Conservation (phyloP, 1,140 invertebrate species). For the Yoshiicerus persimilis region DNA sequence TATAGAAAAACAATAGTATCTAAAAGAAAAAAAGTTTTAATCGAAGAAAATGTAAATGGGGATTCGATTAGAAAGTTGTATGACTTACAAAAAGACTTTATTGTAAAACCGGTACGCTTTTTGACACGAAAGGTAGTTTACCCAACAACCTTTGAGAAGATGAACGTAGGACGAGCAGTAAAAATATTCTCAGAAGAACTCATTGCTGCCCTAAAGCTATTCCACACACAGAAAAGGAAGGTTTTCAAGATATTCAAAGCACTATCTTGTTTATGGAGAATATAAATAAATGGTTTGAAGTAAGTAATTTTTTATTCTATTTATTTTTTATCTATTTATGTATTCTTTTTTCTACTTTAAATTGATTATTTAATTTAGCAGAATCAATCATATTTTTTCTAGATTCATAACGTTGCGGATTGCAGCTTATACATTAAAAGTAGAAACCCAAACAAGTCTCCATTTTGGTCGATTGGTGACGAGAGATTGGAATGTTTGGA, state of each 20-base stretch:
- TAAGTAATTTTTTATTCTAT: background rate
- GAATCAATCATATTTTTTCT: no score
- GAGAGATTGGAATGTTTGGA: background rate
- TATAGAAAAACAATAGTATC: background rate
- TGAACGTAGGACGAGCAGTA: background rate
- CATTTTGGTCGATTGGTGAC: background rate
- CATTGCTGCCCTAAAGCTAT: background rate
- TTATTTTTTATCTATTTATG: background rate
- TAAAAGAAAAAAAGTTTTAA: no score
- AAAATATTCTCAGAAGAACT: background rate
- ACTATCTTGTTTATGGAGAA: background rate
- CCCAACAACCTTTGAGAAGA: background rate
- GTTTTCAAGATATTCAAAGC: background rate
- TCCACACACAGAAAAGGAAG: background rate
- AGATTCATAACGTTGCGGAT: background rate
- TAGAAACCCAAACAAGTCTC: background rate
- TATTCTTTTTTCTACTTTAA: background rate
- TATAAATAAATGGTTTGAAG: background rate
- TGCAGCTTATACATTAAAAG: background rate
- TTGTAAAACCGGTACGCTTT: background rate
- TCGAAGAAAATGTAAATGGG: background rate
- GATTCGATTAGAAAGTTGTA: background rate
- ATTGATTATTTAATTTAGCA: no score
- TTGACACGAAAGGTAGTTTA: background rate
- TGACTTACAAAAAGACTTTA: background rate